Conservation (phyloP, 92 coral and sea anemone species). For the Porites divaricata region DNA sequence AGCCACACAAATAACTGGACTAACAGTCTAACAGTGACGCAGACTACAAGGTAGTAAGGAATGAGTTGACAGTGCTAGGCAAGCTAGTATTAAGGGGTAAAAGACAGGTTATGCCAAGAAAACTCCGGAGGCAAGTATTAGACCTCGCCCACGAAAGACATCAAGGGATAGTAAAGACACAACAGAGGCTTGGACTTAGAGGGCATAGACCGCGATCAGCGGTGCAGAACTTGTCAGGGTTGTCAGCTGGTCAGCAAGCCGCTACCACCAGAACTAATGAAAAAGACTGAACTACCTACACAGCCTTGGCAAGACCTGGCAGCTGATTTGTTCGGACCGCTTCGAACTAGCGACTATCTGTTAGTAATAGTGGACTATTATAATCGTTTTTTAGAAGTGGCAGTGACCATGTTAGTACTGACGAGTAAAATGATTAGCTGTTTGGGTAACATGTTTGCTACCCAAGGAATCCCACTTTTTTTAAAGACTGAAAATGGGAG, state of each 20-base stretch:
- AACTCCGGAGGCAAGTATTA: neutral
- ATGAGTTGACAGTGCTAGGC: conserved; percentile 6
- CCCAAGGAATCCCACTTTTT: too few relatives aligned
- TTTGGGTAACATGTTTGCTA: too few relatives aligned
- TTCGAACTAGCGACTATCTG: neutral
- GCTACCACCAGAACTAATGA: neutral
- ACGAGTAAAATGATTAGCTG: too few relatives aligned
- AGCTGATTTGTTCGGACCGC: neutral
- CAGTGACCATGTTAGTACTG: neutral
- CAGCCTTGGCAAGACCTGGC: conserved; percentile 5
- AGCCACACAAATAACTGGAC: neutral
- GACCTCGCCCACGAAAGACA: conserved; percentile 9
- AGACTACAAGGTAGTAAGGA: neutral
- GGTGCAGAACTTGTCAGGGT: neutral
- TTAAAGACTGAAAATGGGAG: too few relatives aligned
- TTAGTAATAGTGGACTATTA: neutral
- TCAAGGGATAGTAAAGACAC: neutral
- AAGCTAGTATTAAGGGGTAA: conserved; percentile 4
- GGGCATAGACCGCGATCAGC: neutral
- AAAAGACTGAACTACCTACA: neutral
- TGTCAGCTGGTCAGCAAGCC: too few relatives aligned
- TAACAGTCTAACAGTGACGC: neutral
- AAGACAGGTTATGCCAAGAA: neutral
- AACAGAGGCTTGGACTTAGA: neutral
- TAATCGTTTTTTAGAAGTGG: neutral